These are phyloP conservation scores for Campopleginae sp. DNA, from an alignment of 2,888 invertebrate species.

Conservation along the genomic window DNA sequence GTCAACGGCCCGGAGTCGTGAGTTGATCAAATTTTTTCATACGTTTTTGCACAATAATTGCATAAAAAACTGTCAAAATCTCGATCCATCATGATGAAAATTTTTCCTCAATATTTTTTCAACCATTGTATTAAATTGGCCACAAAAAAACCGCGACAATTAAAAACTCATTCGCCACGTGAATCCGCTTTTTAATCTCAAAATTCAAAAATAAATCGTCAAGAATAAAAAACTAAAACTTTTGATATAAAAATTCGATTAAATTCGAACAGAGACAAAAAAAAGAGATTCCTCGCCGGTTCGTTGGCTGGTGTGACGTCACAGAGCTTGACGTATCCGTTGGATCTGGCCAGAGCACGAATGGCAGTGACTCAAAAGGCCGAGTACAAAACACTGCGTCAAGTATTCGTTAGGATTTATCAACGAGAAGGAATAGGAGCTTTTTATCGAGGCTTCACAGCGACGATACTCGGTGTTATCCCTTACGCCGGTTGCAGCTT, in stretches of 20 bases:
- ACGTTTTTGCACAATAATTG: not conserved
- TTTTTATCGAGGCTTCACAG: slow-evolving; percentile 94
- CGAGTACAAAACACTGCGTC: slow-evolving; percentile 88
- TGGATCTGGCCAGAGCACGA: slow-evolving; percentile 97
- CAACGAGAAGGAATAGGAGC: slow-evolving; percentile 90
- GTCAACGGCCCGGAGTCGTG: slow-evolving; percentile 88
- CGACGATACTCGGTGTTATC: slow-evolving; percentile 96
- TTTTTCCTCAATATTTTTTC: no score
- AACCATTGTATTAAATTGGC: not conserved
- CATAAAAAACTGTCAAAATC: not conserved
- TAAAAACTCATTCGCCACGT: not conserved
- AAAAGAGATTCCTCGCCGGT: slow-evolving; percentile 92
- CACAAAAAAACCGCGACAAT: not conserved
- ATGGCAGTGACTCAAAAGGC: slow-evolving; percentile 97
- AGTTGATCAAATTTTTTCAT: slow-evolving; percentile 68
- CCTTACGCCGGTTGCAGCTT: slow-evolving; percentile 99
- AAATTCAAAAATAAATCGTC: not conserved
- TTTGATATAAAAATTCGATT: not conserved
- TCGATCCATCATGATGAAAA: not conserved
- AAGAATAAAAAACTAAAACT: not conserved
- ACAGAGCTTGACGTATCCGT: slow-evolving; percentile 96
- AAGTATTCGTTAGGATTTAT: slow-evolving; percentile 90
- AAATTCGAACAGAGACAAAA: slow-evolving; percentile 64
- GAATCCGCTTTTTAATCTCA: not conserved
- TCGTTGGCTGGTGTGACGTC: slow-evolving; percentile 98